Conservation (phyloP, 2,113 vertebrate species). For the Pluvialis apricaria region DNA sequence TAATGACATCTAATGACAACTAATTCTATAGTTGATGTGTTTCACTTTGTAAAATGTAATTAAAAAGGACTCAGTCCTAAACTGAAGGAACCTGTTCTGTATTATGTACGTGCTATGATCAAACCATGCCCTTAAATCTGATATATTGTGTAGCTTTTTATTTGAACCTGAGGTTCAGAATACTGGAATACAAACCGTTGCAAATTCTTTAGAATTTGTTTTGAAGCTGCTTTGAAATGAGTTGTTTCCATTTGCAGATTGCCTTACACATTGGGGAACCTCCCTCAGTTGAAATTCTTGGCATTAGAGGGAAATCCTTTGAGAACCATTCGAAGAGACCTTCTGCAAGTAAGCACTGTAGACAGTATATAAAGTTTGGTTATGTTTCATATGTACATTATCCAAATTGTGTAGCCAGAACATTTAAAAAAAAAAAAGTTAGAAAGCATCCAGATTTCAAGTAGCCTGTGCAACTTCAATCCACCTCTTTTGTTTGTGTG, state of each 20-base stretch:
- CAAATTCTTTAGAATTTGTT: background rate
- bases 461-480: background rate
- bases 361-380: background rate
- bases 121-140: background rate
- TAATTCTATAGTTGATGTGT: background rate
- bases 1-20: background rate
- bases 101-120: background rate
- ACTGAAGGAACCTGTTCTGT: background rate
- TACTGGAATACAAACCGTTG: background rate
- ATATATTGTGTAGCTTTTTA: background rate
- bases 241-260: constrained; percentile 75
- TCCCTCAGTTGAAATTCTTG: constrained; percentile 86
- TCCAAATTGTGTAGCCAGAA: background rate
- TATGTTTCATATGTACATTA: background rate
- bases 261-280: constrained; percentile 84
- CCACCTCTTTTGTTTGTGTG: background rate
- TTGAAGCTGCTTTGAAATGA: background rate
- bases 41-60: background rate
- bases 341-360: constrained; percentile 81
- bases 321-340: constrained; percentile 88
- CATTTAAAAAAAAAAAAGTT: background rate
- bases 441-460: background rate
- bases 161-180: background rate
- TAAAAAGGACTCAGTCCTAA: background rate
- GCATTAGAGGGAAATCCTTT: constrained; percentile 92